These are phyloP conservation scores for Linnaemya vulpina DNA, from an alignment of 2,888 invertebrate genomes.

Conservation along the genomic window DNA sequence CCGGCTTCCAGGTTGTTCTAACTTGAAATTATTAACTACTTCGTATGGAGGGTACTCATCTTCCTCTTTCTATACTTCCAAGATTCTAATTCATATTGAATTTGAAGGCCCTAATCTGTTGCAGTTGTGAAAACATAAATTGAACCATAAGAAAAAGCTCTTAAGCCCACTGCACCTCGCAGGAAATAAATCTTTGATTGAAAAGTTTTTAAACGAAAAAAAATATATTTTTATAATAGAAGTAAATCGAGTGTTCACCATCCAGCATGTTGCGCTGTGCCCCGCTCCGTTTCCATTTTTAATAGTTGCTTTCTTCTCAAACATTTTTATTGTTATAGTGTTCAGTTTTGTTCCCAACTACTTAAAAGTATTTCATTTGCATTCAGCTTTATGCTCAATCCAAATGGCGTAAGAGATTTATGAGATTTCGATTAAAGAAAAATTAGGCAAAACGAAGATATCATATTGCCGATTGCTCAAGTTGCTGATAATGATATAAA, in stretches of 20 bases:
- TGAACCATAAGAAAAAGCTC: too few species aligned
- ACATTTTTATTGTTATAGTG: not conserved
- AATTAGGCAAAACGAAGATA: not conserved
- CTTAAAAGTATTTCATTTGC: constrained; percentile 3
- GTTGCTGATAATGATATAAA: not conserved
- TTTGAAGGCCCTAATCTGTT: too few species aligned
- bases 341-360: not conserved
- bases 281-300: not conserved
- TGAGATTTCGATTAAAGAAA: constrained; percentile 34
- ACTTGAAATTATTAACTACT: too few species aligned
- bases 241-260: not conserved
- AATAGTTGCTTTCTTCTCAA: not conserved
- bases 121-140: too few species aligned
- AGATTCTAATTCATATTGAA: too few species aligned
- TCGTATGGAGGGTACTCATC: too few species aligned
- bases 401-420: not conserved
- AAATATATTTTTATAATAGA: not conserved
- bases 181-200: not conserved
- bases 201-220: not conserved
- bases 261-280: not conserved
- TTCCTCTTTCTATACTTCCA: too few species aligned
- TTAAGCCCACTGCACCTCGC: too few species aligned
- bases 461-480: not conserved
- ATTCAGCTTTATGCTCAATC: not conserved
- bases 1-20: too few species aligned